Evolutionary conservation across 2,797 vertebrate genomes (phyloP).

Genomic region (Gambelia wislizenii): DNA sequence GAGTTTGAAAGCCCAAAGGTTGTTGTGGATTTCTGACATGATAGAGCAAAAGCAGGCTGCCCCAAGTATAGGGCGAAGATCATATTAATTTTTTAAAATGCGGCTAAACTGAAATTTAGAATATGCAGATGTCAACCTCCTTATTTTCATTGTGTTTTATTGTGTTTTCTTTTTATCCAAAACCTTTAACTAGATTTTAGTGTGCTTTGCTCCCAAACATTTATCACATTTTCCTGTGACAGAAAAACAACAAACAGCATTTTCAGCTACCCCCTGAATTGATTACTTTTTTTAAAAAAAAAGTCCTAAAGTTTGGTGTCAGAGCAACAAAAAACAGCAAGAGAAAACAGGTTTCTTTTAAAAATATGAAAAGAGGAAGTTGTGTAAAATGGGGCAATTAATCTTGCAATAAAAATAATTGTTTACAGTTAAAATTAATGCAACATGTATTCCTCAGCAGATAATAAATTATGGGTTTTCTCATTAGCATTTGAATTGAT

Average conservation of each 20-base stretch:
- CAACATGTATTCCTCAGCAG: constrained; percentile 90
- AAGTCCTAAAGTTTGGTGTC: constrained; percentile 78
- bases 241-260: constrained; percentile 79
- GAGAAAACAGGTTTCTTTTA: constrained; percentile 81
- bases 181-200: constrained; percentile 70
- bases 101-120: constrained; percentile 7
- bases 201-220: constrained; percentile 68
- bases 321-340: constrained; percentile 81
- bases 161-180: constrained; percentile 68
- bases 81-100: not conserved
- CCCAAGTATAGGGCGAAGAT: not conserved
- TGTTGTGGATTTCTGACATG: not conserved
- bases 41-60: not conserved
- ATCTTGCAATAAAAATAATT: constrained; percentile 94
- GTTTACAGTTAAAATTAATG: constrained; percentile 93
- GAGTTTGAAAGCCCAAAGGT: not conserved
- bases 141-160: constrained; percentile 58
- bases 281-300: constrained; percentile 79
- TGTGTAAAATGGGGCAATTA: constrained; percentile 86
- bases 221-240: constrained; percentile 78
- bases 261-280: constrained; percentile 78
- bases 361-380: constrained; percentile 86
- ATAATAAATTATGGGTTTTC: constrained; percentile 92
- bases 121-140: constrained; percentile 3
- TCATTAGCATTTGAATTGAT: constrained; percentile 91